Base-by-base conservation (phyloP, 2,113 vertebrate species). In the Rostratula benghalensis region DNA sequence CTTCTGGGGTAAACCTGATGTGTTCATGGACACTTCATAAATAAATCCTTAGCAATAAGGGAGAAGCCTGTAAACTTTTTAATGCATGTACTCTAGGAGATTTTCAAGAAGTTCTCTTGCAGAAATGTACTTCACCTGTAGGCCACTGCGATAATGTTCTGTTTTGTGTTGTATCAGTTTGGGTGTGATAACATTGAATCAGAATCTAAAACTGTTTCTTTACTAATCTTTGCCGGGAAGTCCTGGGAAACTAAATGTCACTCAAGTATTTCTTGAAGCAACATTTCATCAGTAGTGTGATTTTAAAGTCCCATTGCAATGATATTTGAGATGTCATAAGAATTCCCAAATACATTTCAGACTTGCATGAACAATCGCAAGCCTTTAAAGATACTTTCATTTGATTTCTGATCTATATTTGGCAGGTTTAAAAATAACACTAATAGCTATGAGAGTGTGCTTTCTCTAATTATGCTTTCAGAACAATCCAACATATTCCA, bases 381-480 rank as follows among this genome's bases (percentile, higher is more conserved):
- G 28, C 56, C 31, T 88, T 93, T 90, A 76, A 84, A 82, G 51
- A 59, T 78, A 93, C 90, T 97, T 91, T 90, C 27, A 82, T 89
- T 86, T 95, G 57, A 68, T 70, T 95, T 95, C 48, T 84, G 45
- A 46, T 94, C 87, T 96, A 91, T 95, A 91, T 91, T 91, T 87
- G 79, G 82, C 24, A 84, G 50, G 39, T 84, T 94, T 95, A 90
- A 97, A 97, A 95, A 97, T 96, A 95, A 73, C 1, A 0, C 20
- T 95, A 86, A 86, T 91, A 92, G 59, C 68, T 83, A 12, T 57
- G 78, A 93, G 45, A 91, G 30, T 67, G 45, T 89, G 75, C 18
- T 87, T 94, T 92, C 33, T 93, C 31, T 93, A 95, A 95, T 96
- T 89, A 89, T 67, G 39, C 61, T 79, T 96, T 91, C 73, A 91